Evolutionary conservation across 1,140 invertebrate genomes (phyloP), one percentile per base, ranked within the genome.

Genomic region (Pseudomyrmex flavicornis): DNA sequence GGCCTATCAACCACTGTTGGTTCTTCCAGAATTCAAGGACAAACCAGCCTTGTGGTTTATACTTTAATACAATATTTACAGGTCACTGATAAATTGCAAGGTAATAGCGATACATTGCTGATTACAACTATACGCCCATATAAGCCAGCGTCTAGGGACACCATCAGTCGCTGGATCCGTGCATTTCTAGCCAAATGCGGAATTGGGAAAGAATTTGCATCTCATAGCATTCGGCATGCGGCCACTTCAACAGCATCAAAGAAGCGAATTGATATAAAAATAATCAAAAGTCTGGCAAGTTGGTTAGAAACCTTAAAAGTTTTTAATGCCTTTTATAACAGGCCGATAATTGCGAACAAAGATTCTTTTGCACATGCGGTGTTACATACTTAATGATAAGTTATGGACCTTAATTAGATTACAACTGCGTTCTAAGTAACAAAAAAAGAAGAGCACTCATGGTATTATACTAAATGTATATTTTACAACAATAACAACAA

Each of bases 91-190:
- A 50, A 2, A 74, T 48, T 7, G 10, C 1, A 8, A 17, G 1
- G 20, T 2, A 66, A 66, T 76, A 0, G 26, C 8, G 13, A 52
- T 8, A 20, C n/a, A 1, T 35, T 83, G 20, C 8, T 61, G 0
- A 5, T 70, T 10, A 68, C 26, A 2, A 61, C 2, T 1, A 85
- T 79, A 73, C 89, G 84, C 15, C 89, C 85, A 10, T 26, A 84
- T 56, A 82, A 54, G 52, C 48, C 70, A 9, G 90, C 76, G 15
- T 56, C 83, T 8, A 13, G 79, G 12, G 80, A 84, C 7, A 83
- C 84, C 0, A 87, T 90, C 13, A 83, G 86, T 22, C 79, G 89
- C 50, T 91, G 85, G 87, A 70, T 89, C 7, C 85, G 82, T 35
- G 17, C 17, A 17, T 20, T 59, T 0, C 7, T 90, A 15, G 35